Evolutionary conservation across 2,888 invertebrate species (phyloP).

Genomic region (Meliscaeva auricollis): DNA sequence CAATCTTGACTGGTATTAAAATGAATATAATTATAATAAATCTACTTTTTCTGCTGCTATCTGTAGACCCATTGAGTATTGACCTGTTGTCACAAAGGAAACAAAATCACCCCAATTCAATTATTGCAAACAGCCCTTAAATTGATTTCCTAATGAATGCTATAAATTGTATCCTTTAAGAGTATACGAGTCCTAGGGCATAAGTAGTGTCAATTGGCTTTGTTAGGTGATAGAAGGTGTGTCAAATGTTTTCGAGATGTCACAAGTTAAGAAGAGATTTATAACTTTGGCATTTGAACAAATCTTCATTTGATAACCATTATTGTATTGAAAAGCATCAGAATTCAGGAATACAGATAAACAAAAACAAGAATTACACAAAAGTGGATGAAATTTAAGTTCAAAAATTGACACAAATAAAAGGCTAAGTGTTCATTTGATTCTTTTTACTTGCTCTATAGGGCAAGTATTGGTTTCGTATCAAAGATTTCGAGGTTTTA

Average conservation of each 20-base stretch:
- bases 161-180: conserved; percentile 60
- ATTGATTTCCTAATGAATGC: conserved; percentile 69
- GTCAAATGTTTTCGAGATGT: conserved; percentile 62
- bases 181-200: neutral
- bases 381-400: too few relatives aligned
- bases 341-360: too few relatives aligned
- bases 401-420: too few relatives aligned
- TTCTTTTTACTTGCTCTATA: too few relatives aligned
- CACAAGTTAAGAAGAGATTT: conserved; percentile 60
- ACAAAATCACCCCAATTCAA: conserved; percentile 61
- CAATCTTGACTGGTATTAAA: neutral
- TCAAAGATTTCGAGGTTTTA: too few relatives aligned
- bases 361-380: too few relatives aligned
- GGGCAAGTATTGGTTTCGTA: too few relatives aligned
- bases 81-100: conserved; percentile 32
- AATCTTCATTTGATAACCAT: neutral
- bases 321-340: neutral
- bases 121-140: conserved; percentile 59
- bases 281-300: conserved; percentile 43
- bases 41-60: conserved; percentile 15
- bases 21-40: neutral
- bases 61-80: conserved; percentile 35
- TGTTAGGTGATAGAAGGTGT: conserved; percentile 73
- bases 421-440: too few relatives aligned
- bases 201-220: conserved; percentile 61